Evolutionary conservation across 2,888 invertebrate genomes (phyloP), one percentile per base, ranked within the genome.

Genomic region (Monoplex corrugatus): DNA sequence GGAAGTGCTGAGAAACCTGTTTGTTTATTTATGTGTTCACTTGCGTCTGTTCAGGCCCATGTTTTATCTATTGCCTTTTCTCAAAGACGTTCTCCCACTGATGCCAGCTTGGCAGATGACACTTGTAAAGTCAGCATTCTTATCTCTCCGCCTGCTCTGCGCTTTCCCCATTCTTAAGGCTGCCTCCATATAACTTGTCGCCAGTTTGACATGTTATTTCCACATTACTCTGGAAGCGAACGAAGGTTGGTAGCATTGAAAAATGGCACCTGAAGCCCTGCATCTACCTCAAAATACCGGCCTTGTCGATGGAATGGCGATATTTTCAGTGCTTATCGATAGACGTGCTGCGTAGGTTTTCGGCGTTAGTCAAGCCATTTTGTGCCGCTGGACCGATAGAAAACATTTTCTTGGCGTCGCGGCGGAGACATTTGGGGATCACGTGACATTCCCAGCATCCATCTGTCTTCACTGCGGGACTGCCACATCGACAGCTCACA

Each of bases 391-490:
- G 19, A 28, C 63, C 43, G 86, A 86, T 28, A 86, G 63, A 57
- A 40, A n/a, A n/a, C 86, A 86, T 68, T 86, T 86, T 68, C 40
- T 86, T 68, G 86, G 86, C 86, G 86, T 86, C 86, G 23, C 43
- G 40, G 68, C 63, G 63, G 63, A 68, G 86, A 68, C 86, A 86
- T 43, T 43, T 16, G 63, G 28, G 68, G 86, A 63, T 86, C 86
- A 86, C 86, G 50, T 86, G 86, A 86, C 86, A 68, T 63, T 40
- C 68, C 63, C 68, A n/a, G 13, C 86, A 84, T 68, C 43, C 86
- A 86, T 86, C 86, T 86, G 68, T 86, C 86, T 86, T 68, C 32
- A 57, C 86, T 86, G 86, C 68, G 50, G 86, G 86, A 86, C 84
- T 84, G 84, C 35, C 84, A 23, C 1, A 57, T 50, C 35, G 84